phyloP scores from a whole-genome alignment of 64 coral and sea anemone genomes.

The Acropora tenuis region DNA sequence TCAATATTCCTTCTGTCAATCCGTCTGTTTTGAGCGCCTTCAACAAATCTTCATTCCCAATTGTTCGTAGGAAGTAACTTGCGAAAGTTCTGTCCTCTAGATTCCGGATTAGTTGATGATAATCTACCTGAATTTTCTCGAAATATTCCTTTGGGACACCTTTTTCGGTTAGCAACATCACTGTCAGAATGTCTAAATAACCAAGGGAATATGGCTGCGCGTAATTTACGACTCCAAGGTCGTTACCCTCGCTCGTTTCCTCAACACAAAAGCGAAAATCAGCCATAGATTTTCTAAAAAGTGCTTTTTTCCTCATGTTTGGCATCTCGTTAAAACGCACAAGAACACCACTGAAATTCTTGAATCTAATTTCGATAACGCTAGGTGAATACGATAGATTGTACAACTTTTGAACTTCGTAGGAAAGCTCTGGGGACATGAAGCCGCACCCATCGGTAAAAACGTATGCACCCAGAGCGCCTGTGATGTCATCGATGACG shows the following conservation, averaged over 20 bases:
- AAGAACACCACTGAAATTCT: constrained; percentile 68
- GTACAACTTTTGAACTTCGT: constrained; percentile 51
- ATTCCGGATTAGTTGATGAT: constrained; percentile 61
- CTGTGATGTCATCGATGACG: constrained; percentile 61
- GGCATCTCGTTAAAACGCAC: constrained; percentile 49
- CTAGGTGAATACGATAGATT: constrained; percentile 55
- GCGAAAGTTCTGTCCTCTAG: constrained; percentile 48
- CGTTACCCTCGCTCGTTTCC: constrained; percentile 34
- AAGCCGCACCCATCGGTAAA: constrained; percentile 87
- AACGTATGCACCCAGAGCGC: constrained; percentile 29
- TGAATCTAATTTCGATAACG: constrained; percentile 65
- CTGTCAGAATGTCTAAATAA: constrained; percentile 79
- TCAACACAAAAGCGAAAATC: constrained; percentile 57
- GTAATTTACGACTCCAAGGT: constrained; percentile 77
- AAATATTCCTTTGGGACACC: constrained; percentile 79
- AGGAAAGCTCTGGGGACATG: constrained; percentile 63
- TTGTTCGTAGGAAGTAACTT: constrained; percentile 57
- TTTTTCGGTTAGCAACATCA: constrained; percentile 85
- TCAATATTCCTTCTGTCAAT: not conserved
- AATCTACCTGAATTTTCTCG: constrained; percentile 74
- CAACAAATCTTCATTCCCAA: constrained; percentile 8
- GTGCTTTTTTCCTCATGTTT: constrained; percentile 28
- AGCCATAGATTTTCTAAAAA: constrained; percentile 82
- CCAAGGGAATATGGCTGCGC: constrained; percentile 78
- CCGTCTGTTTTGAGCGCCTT: not conserved